A percentile compares a stretch with the other conserved stretches of the same genome.
phyloP scores from a whole-genome alignment of 2,113 vertebrate genomes.

The Sterna hirundo region DNA sequence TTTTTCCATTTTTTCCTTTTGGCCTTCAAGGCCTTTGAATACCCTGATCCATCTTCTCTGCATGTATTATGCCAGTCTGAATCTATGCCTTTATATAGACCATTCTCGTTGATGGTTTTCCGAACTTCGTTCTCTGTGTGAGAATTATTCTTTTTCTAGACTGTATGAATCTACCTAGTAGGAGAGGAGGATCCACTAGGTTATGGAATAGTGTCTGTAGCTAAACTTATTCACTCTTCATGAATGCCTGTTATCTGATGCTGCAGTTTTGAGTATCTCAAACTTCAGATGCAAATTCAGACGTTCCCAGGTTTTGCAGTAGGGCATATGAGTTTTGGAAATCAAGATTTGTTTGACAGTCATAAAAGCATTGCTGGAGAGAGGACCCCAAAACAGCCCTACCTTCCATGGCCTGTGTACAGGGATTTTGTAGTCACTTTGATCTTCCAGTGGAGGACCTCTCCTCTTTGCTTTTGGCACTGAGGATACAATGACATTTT shows the following conservation, averaged over 20 bases:
- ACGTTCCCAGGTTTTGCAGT: neutral
- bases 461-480: neutral
- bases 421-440: neutral
- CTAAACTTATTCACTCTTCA: neutral
- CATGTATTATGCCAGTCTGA: neutral
- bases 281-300: neutral
- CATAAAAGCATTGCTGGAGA: neutral
- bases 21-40: neutral
- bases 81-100: neutral
- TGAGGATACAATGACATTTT: neutral
- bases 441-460: neutral
- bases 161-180: neutral
- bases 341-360: neutral
- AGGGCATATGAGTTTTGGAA: neutral
- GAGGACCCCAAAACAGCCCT: neutral
- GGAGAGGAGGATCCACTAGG: neutral
- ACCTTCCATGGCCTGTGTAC: neutral
- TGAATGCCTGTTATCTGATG: neutral
- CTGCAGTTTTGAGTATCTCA: neutral
- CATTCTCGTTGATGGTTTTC: neutral
- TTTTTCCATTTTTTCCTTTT: neutral
- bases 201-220: neutral
- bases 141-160: neutral
- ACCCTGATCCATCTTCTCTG: neutral
- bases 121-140: neutral